These are phyloP conservation scores for Temnothorax unifasciatus DNA, from an alignment of 2,888 invertebrate species.

Conservation along the genomic window DNA sequence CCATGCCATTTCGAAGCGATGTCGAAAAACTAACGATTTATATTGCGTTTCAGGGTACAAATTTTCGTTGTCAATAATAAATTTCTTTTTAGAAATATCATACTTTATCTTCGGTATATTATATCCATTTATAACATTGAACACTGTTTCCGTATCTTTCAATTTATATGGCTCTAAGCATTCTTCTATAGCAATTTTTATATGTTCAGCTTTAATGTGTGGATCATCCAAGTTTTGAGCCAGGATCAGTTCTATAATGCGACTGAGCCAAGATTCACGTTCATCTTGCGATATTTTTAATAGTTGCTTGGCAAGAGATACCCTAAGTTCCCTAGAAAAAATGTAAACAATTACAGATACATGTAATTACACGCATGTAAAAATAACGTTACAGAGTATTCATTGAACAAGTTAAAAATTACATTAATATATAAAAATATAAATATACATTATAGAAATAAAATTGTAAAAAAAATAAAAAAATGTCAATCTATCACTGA, in stretches of 20 bases:
- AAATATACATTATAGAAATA: conserved; percentile 36
- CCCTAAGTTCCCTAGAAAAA: conserved; percentile 89
- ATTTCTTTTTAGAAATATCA: conserved; percentile 93
- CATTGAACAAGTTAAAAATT: neutral
- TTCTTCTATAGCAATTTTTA: conserved; percentile 92
- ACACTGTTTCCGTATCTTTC: conserved; percentile 91
- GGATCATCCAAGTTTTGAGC: conserved; percentile 91
- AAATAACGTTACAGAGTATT: neutral
- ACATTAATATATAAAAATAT: conserved; percentile 28
- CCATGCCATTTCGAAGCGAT: conserved; percentile 89
- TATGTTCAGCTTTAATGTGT: conserved; percentile 91
- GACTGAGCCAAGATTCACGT: conserved; percentile 91
- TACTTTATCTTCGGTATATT: conserved; percentile 93
- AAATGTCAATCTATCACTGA: neutral
- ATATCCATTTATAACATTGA: conserved; percentile 94
- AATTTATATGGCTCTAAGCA: conserved; percentile 82
- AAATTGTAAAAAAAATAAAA: neutral
- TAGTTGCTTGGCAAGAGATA: conserved; percentile 91
- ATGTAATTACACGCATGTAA: neutral
- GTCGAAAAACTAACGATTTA: conserved; percentile 90
- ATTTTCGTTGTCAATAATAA: conserved; percentile 87
- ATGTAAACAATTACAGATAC: conserved; percentile 17
- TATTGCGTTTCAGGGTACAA: conserved; percentile 89
- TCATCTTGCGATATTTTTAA: conserved; percentile 88
- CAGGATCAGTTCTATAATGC: conserved; percentile 92